Evolutionary conservation across 2,797 vertebrate species (phyloP), one percentile per base, ranked within the genome.

Genomic region (Mallotus villosus): DNA sequence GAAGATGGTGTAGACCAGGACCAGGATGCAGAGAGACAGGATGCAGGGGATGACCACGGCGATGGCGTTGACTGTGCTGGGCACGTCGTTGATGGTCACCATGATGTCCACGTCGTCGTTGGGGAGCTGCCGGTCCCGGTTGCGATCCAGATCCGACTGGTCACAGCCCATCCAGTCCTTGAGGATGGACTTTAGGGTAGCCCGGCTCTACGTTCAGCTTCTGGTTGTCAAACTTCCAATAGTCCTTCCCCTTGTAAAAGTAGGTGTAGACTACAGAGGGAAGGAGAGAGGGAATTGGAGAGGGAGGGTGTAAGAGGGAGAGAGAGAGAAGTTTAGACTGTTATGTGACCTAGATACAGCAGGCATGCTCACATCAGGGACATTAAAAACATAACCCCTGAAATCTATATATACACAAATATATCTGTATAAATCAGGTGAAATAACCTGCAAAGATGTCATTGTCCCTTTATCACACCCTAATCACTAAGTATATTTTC

Each of bases 211-310:
- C 97, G 0, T 90, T 95, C 84, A 99, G 91, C 91, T 96, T 95
- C 94, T 99, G 96, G 93, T 99, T 99, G 87, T 99, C 97, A 0
- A 99, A 99, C 86, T 98, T 99, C 97, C 97, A 99, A 78, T 99
- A 99, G 34, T 99, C 96, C 84, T 95, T 96, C 74, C 95, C 97
- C 83, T 98, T 99, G 92, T 99, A 99, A 90, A 99, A 99, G 90
- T 97, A 99, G 46, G 97, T 99, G 75, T 98, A 98, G 91, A 96
- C 97, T 99, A 75, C 61, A 90, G 73, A 61, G 37, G 70, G 57
- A 51, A 70, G 53, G 2, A 69, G 53, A 73, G 46, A 73, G 14
- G 16, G 9, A 12, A 25, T 27, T 21, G 70, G 49, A 51, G 67
- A 55, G 2, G 67, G 53, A 73, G 46, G 70, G 16, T 11, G 21